phyloP scores from a whole-genome alignment of 2,888 invertebrate genomes.

The Drosophila subquinaria region DNA sequence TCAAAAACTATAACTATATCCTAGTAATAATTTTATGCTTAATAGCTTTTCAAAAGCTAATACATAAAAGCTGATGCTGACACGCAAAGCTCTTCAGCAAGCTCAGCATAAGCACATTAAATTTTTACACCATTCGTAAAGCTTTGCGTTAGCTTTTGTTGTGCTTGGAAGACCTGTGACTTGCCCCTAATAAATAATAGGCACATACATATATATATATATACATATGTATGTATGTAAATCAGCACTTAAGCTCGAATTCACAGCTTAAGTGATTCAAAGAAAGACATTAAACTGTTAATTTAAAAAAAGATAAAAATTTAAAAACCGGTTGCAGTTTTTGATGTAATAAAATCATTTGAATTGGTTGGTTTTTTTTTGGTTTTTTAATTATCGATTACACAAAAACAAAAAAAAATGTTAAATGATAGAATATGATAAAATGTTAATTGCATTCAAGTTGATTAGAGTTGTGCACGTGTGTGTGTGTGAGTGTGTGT shows the following conservation, averaged over 20 bases:
- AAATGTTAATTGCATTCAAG: slow-evolving; percentile 30
- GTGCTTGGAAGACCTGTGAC: background rate
- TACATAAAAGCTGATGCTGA: slow-evolving; percentile 1
- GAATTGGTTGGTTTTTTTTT: slow-evolving; percentile 6
- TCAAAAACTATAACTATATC: background rate
- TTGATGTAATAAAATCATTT: slow-evolving; percentile 8
- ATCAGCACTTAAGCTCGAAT: background rate
- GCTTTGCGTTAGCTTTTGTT: background rate
- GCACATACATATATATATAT: background rate
- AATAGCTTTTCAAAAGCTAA: slow-evolving; percentile 3
- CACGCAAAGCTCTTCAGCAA: background rate
- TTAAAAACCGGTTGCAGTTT: slow-evolving; percentile 4
- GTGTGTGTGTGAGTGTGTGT: background rate
- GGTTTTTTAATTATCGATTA: slow-evolving; percentile 39
- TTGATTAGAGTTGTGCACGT: slow-evolving; percentile 33
- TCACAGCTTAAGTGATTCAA: slow-evolving; percentile 9
- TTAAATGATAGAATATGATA: slow-evolving; percentile 25
- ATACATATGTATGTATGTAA: background rate
- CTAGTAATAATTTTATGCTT: background rate
- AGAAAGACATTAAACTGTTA: slow-evolving; percentile 8
- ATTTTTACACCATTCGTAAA: background rate
- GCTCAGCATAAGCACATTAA: background rate
- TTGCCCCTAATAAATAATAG: background rate
- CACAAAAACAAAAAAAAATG: slow-evolving; percentile 40
- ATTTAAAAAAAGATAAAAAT: background rate